Percentiles rank a stretch among this genome's conserved stretches.
phyloP scores from a whole-genome alignment of 1,140 invertebrate genomes.

The Drosophila tsacasi region DNA sequence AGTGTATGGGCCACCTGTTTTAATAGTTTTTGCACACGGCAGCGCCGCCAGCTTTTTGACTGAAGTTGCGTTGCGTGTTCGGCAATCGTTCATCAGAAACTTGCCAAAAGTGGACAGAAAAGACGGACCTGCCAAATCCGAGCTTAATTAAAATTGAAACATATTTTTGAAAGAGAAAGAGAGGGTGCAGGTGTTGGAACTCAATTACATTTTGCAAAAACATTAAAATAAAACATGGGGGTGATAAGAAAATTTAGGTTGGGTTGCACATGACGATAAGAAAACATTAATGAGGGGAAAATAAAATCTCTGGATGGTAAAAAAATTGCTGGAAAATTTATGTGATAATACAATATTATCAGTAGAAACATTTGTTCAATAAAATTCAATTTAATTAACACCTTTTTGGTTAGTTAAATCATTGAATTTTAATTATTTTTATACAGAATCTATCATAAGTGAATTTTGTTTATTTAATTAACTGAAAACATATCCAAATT shows the following conservation, averaged over 20 bases:
- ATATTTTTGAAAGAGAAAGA: constrained; percentile 24
- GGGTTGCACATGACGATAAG: constrained; percentile 7
- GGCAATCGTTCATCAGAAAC: constrained; percentile 56
- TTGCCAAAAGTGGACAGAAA: constrained; percentile 43
- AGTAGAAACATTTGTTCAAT: neutral
- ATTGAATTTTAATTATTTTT: neutral
- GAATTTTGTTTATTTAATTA: neutral
- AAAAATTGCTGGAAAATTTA: constrained; percentile 10
- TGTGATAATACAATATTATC: neutral
- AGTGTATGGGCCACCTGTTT: constrained; percentile 73
- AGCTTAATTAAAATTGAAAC: constrained; percentile 75
- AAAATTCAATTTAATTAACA: neutral
- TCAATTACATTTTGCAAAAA: constrained; percentile 40
- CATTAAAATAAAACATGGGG: neutral
- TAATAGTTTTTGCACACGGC: constrained; percentile 70
- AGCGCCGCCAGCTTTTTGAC: constrained; percentile 59
- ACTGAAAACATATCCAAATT: neutral
- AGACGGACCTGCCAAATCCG: constrained; percentile 25
- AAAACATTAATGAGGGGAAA: constrained; percentile 5
- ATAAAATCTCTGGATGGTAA: neutral
- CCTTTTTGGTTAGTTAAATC: neutral
- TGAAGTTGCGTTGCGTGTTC: constrained; percentile 63
- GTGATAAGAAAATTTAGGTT: constrained; percentile 9
- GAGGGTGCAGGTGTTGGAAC: constrained; percentile 28
- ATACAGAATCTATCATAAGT: neutral